These are phyloP conservation scores for Colius striatus DNA, from an alignment of 2,113 vertebrate species.

Conservation along the genomic window DNA sequence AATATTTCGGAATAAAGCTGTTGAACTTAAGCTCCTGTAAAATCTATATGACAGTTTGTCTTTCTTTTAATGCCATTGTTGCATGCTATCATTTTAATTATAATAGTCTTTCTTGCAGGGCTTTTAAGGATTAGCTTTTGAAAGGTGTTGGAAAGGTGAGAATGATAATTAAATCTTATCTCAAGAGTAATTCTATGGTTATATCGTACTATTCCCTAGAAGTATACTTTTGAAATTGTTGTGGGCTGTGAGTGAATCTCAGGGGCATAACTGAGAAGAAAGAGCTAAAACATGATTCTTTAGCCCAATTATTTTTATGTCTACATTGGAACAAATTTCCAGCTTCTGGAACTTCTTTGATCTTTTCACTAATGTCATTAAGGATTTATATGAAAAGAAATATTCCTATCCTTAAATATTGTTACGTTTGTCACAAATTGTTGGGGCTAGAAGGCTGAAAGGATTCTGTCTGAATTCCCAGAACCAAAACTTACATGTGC, in stretches of 20 bases:
- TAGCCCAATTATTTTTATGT: slow-evolving; percentile 83
- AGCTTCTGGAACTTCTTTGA: slow-evolving; percentile 64
- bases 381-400: slow-evolving; percentile 41
- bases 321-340: slow-evolving; percentile 75
- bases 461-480: not conserved
- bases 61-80: slow-evolving; percentile 72
- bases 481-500: not conserved
- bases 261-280: slow-evolving; percentile 77
- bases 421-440: not conserved
- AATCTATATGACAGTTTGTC: slow-evolving; percentile 53
- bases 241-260: slow-evolving; percentile 76
- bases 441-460: slow-evolving; percentile 34
- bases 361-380: slow-evolving; percentile 45
- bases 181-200: slow-evolving; percentile 86
- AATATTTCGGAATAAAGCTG: slow-evolving; percentile 70
- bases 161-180: slow-evolving; percentile 89
- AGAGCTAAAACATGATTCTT: slow-evolving; percentile 83
- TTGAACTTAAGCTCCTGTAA: slow-evolving; percentile 59
- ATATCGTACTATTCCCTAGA: slow-evolving; percentile 79
- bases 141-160: slow-evolving; percentile 85
- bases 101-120: slow-evolving; percentile 64
- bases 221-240: slow-evolving; percentile 80
- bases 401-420: not conserved
- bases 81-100: slow-evolving; percentile 68
- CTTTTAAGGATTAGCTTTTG: slow-evolving; percentile 82